Percentiles rank a stretch among this genome's conserved stretches.
These are phyloP conservation scores for Ectropis crepuscularia DNA, from an alignment of 2,888 invertebrate species.

Conservation along the genomic window DNA sequence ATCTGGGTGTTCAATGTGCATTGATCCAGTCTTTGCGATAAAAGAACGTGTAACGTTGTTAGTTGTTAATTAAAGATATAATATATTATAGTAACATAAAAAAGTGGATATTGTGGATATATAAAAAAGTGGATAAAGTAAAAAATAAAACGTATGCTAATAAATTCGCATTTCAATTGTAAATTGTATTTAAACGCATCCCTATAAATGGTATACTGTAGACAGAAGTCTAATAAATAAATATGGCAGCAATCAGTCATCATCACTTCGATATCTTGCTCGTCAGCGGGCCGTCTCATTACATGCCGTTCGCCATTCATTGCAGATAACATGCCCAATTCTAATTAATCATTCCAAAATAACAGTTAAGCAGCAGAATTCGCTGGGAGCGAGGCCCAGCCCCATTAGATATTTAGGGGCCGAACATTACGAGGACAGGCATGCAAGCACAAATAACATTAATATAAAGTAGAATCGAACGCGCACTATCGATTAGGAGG, in stretches of 20 bases:
- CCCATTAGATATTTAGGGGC: conserved; percentile 56
- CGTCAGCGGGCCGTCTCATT: conserved; percentile 16
- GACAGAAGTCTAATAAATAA: neutral
- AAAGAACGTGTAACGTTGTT: too few relatives aligned
- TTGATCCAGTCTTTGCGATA: too few relatives aligned
- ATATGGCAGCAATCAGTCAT: conserved; percentile 7
- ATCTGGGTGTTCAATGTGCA: too few relatives aligned
- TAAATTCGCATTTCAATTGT: too few relatives aligned
- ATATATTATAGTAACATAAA: too few relatives aligned
- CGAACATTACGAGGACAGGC: conserved; percentile 52
- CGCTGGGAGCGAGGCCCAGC: conserved; percentile 28
- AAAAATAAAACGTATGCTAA: too few relatives aligned
- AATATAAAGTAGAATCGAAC: conserved; percentile 85
- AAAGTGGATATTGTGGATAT: too few relatives aligned
- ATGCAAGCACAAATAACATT: conserved; percentile 81
- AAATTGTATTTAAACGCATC: too few relatives aligned
- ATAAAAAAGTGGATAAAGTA: too few relatives aligned
- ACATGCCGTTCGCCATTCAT: conserved; percentile 21
- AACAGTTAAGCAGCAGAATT: conserved; percentile 41
- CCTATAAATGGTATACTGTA: neutral
- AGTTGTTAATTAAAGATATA: too few relatives aligned
- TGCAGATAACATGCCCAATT: conserved; percentile 23
- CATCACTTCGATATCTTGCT: conserved; percentile 11
- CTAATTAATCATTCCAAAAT: conserved; percentile 39
- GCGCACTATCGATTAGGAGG: conserved; percentile 83